phyloP scores from a whole-genome alignment of 1,140 invertebrate genomes.

The Bombus haemorrhoidalis region DNA sequence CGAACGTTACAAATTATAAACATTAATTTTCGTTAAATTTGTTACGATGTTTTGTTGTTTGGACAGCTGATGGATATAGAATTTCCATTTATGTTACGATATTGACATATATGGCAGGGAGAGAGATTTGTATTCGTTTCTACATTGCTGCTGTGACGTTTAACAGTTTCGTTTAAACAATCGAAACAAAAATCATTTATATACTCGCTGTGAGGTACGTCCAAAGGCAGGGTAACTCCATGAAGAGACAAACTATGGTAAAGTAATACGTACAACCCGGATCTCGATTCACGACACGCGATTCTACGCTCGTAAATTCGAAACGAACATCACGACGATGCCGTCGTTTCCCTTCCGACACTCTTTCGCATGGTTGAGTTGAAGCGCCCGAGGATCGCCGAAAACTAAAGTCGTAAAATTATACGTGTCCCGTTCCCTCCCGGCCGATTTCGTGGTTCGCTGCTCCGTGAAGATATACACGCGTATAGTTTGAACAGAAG shows the following conservation, averaged over 20 bases:
- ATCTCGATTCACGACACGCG: neutral
- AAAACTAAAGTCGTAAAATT: constrained; percentile 52
- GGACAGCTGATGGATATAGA: too few species aligned
- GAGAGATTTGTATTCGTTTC: too few species aligned
- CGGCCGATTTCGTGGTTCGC: constrained; percentile 35
- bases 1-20: too few species aligned
- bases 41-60: too few species aligned
- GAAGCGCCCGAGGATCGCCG: neutral
- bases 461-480: constrained; percentile 4
- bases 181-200: neutral
- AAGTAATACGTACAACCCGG: neutral
- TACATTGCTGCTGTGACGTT: too few species aligned
- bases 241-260: neutral
- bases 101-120: too few species aligned
- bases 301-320: constrained; percentile 1
- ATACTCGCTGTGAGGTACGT: too few species aligned
- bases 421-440: constrained; percentile 5
- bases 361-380: neutral
- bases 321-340: neutral
- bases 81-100: too few species aligned
- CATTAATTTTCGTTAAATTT: too few species aligned
- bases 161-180: too few species aligned
- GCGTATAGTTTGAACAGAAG: neutral
- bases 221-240: too few species aligned
- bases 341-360: neutral